Percentiles rank a stretch among this genome's conserved stretches.
Evolutionary conservation across 2,113 vertebrate species (phyloP).

Genomic region (Platichthys stellatus): DNA sequence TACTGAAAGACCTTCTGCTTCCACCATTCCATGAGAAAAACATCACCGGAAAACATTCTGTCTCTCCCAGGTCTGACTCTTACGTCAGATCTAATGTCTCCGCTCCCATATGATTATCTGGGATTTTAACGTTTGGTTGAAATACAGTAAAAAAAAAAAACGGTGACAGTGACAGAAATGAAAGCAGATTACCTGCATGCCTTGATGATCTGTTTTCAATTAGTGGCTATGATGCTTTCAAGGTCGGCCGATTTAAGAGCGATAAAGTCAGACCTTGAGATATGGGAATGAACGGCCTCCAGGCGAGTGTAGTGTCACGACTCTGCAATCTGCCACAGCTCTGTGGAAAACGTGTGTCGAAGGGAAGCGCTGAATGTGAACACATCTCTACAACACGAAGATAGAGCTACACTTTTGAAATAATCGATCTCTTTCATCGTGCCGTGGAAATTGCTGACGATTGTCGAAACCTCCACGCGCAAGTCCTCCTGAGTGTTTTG

Average conservation of each 20-base stretch:
- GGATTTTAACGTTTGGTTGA: too few species aligned
- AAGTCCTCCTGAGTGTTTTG: neutral
- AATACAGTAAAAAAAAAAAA: too few species aligned
- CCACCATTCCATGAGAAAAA: neutral
- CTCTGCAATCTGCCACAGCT: neutral
- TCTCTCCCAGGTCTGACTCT: neutral
- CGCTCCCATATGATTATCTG: neutral
- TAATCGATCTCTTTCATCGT: neutral
- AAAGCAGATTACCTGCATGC: neutral
- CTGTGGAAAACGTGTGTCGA: neutral
- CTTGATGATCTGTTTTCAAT: neutral
- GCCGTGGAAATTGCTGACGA: neutral
- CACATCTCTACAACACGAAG: neutral
- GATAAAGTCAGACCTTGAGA: neutral
- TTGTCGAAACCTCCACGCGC: neutral
- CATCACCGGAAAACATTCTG: neutral
- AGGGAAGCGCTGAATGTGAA: neutral
- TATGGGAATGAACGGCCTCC: neutral
- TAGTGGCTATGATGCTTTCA: neutral
- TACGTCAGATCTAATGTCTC: neutral
- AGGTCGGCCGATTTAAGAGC: neutral
- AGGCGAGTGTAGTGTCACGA: neutral
- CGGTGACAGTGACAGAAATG: neutral
- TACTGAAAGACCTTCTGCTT: neutral
- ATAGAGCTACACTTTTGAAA: neutral